Base-by-base conservation (phyloP, 2,888 invertebrate species). In the Ophion costatus region DNA sequence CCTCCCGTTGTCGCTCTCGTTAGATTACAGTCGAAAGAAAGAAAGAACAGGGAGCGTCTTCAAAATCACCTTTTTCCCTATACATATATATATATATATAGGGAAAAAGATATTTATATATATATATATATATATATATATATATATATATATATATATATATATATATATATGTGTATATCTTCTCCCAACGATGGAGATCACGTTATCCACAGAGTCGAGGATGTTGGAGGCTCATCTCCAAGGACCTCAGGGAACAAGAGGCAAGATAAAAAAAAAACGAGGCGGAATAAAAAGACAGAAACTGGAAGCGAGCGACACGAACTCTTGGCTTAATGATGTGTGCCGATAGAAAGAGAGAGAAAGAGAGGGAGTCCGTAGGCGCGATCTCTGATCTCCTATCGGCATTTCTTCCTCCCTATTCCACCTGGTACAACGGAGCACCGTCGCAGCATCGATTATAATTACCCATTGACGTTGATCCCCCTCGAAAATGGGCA, bases 241-340 rank as follows among this genome's bases (percentile, higher is more conserved):
- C 84, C 82, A 83, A 84, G 84, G 79, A 69, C 59, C 38, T 57
- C 29, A 29, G 84, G 64, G 75, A 82, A 81, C 77, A 74, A 79
- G 79, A 70, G 77, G 66, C 45, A 79, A 75, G 82, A 74, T 73
- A 24, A 80, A 83, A 82, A 85, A 67, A 57, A 78, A 84, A 67
- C 33, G 70, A 76, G 63, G 63, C 45, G n/a, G 64, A 76, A 57
- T 24, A 20, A 78, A 78, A 69, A 61, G 42, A 77, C 57, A 71
- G 66, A 82, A 85, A 84, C 83, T 82, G 83, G 81, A 82, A 86
- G 79, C 74, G 82, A 86, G 88, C 90, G 90, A 92, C 93, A 91
- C 89, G 91, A 88, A 90, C 91, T 89, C 90, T 91, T 88, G 90
- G 91, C 90, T 92, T 92, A 92, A 93, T 92, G 92, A 93, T 92